Conservation (phyloP, 2,888 invertebrate species). For the Sminthurides aquaticus region DNA sequence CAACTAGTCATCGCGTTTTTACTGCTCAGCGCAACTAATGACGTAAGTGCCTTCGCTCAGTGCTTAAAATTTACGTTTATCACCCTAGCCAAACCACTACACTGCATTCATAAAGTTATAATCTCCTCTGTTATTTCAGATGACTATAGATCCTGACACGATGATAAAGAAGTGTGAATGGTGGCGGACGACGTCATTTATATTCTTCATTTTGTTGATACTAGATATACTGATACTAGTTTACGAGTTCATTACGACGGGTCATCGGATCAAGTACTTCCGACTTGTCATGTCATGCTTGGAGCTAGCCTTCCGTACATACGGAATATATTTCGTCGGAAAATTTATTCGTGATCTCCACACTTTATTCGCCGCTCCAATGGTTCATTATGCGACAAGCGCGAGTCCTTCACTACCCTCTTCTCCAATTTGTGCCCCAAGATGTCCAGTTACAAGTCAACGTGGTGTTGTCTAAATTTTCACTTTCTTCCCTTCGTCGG, state of each 20-base stretch:
- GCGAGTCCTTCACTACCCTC: constrained; percentile 30
- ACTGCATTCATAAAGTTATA: no score
- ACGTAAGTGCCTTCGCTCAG: constrained; percentile 26
- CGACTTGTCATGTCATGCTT: constrained; percentile 25
- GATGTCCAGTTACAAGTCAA: constrained; percentile 23
- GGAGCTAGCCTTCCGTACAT: constrained; percentile 33
- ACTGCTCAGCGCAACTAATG: constrained; percentile 38
- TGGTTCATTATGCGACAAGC: constrained; percentile 33
- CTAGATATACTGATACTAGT: constrained; percentile 34
- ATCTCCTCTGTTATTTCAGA: no score
- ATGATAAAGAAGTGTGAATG: constrained; percentile 41
- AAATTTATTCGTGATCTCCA: constrained; percentile 39
- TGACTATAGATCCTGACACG: constrained; percentile 40
- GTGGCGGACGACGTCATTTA: constrained; percentile 35
- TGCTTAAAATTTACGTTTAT: background rate
- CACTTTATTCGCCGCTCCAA: constrained; percentile 36
- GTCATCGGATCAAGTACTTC: constrained; percentile 20
- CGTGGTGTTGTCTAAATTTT: constrained; percentile 13
- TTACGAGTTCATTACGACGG: constrained; percentile 27
- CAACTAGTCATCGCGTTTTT: constrained; percentile 41
- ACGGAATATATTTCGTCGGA: constrained; percentile 38
- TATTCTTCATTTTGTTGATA: constrained; percentile 30
- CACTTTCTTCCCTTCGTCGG: no score
- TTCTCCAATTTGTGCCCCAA: constrained; percentile 24
- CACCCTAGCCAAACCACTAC: no score